These are phyloP conservation scores for Charaxes varanes DNA, from an alignment of 1,140 invertebrate species.

Conservation along the genomic window DNA sequence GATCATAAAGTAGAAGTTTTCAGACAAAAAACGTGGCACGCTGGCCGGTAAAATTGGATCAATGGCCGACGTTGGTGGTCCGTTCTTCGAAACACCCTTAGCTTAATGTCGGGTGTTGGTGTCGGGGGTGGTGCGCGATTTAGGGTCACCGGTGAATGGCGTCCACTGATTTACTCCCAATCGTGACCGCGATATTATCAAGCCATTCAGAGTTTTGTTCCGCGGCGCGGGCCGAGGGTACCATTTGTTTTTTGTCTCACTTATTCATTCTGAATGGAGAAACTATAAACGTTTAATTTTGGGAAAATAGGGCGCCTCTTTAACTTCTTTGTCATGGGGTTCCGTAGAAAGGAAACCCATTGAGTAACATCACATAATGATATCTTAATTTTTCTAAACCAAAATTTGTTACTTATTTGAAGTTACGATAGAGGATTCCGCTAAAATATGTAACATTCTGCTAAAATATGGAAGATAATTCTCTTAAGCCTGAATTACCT, in stretches of 20 bases:
- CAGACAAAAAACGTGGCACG: constrained; percentile 28
- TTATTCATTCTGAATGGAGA: too few species aligned
- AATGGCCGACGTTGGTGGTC: constrained; percentile 47
- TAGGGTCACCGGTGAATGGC: constrained; percentile 36
- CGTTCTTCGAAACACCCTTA: constrained; percentile 48
- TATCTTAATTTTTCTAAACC: too few species aligned
- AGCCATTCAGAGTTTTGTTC: constrained; percentile 48
- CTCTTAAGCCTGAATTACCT: too few species aligned
- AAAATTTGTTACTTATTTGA: too few species aligned
- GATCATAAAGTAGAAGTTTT: constrained; percentile 28
- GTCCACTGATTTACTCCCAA: constrained; percentile 55
- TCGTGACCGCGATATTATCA: constrained; percentile 53
- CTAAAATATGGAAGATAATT: too few species aligned
- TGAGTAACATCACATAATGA: too few species aligned
- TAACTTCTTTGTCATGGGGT: too few species aligned
- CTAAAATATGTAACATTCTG: too few species aligned
- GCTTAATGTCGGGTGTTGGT: constrained; percentile 23
- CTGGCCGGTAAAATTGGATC: constrained; percentile 30
- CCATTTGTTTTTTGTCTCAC: constrained; percentile 16
- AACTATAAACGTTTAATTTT: too few species aligned
- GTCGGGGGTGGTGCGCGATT: constrained; percentile 31
- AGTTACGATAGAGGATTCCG: too few species aligned
- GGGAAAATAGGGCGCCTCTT: too few species aligned
- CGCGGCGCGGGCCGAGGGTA: constrained; percentile 24
- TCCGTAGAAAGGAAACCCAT: too few species aligned